Base-by-base conservation (phyloP, 2,888 invertebrate species). In the Lucinisca nassula region DNA sequence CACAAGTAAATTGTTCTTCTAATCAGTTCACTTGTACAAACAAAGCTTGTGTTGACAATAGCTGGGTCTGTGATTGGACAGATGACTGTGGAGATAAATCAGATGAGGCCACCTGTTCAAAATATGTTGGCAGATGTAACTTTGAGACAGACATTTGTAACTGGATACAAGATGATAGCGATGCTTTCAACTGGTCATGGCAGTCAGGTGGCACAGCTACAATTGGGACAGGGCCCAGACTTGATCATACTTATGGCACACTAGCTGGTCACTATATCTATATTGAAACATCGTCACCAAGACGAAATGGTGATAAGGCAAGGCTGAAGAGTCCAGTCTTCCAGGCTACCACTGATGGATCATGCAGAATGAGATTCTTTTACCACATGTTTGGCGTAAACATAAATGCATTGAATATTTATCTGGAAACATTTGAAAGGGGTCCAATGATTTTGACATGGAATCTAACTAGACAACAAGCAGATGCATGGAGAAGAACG, bases 11-110 rank as follows among this genome's bases (percentile, higher is more conserved):
- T 17, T 94, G 95, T 88, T 76, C 92, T 6, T n/a, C 92, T 27
- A 92, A 93, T 78, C 92, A 94, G 79, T 94, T 94, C 82, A 88
- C 79, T 30, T 96, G 96, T 89, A 38, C 77, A 24, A 79, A 89
- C 21, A 91, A 91, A 12, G 91, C 93, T 10, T 95, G 95, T 87
- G 88, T 95, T 32, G 93, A 93, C 78, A 80, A 84, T 14, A 86
- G 86, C n/a, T 81, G 79, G 6, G 58, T 91, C 2, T 96, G 96
- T 92, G 95, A 95, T 87, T 94, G 92, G 78, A 91, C 94, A 12
- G 91, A 95, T 81, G 95, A 95, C 85, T 95, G 95, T 90, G 93
- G 93, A 8, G 95, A 96, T 86, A 76, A 88, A 21, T 93, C 93
- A 12, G 96, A 96, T 93, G 96, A 96, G 85, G 40, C 58, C 10